phyloP scores from a whole-genome alignment of 1,140 invertebrate species.

The Euwallacea fornicatus region DNA sequence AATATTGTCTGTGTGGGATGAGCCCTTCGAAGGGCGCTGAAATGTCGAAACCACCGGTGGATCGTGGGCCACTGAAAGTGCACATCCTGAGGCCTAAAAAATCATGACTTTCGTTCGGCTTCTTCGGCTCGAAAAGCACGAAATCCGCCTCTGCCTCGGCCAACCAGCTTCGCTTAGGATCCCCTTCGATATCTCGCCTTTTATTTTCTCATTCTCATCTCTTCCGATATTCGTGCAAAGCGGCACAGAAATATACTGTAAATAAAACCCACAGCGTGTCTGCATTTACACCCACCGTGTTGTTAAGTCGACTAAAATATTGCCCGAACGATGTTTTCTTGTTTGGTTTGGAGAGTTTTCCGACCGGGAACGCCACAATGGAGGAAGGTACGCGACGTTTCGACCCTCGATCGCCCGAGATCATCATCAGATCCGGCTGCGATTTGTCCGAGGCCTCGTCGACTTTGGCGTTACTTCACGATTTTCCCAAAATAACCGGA shows the following conservation, averaged over 20 bases:
- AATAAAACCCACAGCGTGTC: conserved; percentile 37
- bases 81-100: no score
- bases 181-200: conserved; percentile 23
- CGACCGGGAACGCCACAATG: neutral
- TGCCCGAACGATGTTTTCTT: conserved; percentile 24
- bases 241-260: conserved; percentile 39
- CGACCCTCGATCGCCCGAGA: no score
- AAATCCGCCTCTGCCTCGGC: conserved; percentile 18
- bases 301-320: conserved; percentile 35
- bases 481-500: no score
- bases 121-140: neutral
- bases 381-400: no score
- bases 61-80: no score
- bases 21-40: no score
- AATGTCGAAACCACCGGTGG: no score
- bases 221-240: conserved; percentile 33
- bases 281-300: conserved; percentile 39
- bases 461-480: no score
- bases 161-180: conserved; percentile 3
- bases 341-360: conserved; percentile 23
- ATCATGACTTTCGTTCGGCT: neutral
- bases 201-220: conserved; percentile 22
- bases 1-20: no score
- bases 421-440: no score
- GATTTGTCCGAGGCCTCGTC: no score